These are phyloP conservation scores for Hemitrygon akajei DNA, from an alignment of 2,797 vertebrate genomes.

Conservation along the genomic window DNA sequence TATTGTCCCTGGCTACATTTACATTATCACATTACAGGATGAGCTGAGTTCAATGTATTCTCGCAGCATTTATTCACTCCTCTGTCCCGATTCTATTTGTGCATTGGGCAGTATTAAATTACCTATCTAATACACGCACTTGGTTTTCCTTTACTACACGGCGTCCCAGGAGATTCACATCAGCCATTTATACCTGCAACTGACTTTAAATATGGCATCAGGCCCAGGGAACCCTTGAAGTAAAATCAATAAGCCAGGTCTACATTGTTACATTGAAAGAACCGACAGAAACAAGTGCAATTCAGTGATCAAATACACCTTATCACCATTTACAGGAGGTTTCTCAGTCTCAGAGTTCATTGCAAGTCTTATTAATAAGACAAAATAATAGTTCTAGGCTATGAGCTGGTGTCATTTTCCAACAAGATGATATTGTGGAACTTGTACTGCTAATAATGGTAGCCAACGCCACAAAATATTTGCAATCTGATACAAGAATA, in stretches of 20 bases:
- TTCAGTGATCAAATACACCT: background rate
- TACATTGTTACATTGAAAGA: background rate
- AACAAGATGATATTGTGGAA: background rate
- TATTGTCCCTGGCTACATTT: background rate
- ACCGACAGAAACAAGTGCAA: background rate
- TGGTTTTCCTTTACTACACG: background rate
- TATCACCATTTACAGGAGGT: background rate
- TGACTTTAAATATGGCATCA: background rate
- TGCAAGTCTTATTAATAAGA: background rate
- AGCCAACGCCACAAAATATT: background rate
- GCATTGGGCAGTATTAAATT: slow-evolving; percentile 12
- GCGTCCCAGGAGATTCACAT: background rate
- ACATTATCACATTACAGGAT: slow-evolving; percentile 2
- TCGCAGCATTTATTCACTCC: background rate
- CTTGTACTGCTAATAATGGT: background rate
- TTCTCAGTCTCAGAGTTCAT: background rate
- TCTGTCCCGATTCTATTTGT: background rate
- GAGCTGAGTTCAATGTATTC: background rate
- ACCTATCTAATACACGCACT: slow-evolving; percentile 2
- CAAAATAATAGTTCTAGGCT: background rate
- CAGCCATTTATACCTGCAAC: slow-evolving; percentile 14
- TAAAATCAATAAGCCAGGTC: background rate
- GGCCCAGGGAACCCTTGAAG: background rate
- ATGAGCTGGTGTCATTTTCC: background rate
- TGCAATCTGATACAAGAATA: background rate